Base-by-base conservation (phyloP, 2,888 invertebrate species). In the Crematogaster levior region DNA sequence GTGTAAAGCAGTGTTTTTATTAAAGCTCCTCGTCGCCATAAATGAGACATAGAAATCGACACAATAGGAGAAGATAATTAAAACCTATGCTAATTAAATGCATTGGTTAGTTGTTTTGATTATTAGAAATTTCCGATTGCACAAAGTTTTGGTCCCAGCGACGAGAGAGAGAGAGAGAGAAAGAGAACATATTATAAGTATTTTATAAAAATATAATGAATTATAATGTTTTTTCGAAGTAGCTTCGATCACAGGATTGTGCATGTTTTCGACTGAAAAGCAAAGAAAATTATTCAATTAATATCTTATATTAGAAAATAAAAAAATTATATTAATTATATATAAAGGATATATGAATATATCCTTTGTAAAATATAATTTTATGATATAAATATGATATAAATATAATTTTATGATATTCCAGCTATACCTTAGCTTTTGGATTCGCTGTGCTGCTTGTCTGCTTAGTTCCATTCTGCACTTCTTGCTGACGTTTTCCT, bases 241-340 rank as follows among this genome's bases (percentile, higher is more conserved):
- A 75, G 83, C 74, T 60, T 83, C 51, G 81, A 91, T 93, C 90
- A 93, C 85, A 93, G 89, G 77, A 93, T 81, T 66, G 53, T 86
- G 79, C 93, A 93, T n/a, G 91, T 91, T 86, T 92, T 93, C 43
- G 93, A 93, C 93, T 93, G 88, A 5, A 90, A 89, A 27, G 65
- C 9, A 60, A 61, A 61, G 24, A 70, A 46, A 61, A 85, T 65
- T 56, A 79, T 75, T 81, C 3, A 1, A 27, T n/a, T 34, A 37
- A 61, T 21, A 43, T 56, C 53, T n/a, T 18, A 24, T 46, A 60
- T 18, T 21, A 15, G 61, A 51, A 68, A 48, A 48, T 37, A 37
- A 60, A 18, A 24, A 66, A 10, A 56, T 30, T 46, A n/a, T 51
- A 30, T 30, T 18, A 2, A n/a, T n/a, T n/a, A n/a, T n/a, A n/a